Percentiles rank a stretch among this genome's conserved stretches.
Evolutionary conservation across 2,888 invertebrate genomes (phyloP).

Genomic region (Trissonchulus sp.): DNA sequence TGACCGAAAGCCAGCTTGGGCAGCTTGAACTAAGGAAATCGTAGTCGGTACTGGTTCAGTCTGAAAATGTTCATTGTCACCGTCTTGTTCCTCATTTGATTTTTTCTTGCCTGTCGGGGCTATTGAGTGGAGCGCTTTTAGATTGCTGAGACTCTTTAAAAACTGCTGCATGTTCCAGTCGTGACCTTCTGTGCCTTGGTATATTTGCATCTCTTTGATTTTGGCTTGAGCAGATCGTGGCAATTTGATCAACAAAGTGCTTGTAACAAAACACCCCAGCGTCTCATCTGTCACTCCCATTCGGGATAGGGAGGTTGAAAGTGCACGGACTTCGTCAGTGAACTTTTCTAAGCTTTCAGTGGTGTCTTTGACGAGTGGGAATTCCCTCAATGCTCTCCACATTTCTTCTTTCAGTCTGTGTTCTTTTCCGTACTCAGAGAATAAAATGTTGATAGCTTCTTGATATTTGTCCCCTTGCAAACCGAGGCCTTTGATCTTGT

Average conservation of each 20-base stretch:
- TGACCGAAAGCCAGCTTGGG: neutral
- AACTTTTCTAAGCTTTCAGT: neutral
- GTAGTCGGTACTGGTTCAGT: neutral
- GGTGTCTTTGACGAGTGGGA: neutral
- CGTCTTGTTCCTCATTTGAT: neutral
- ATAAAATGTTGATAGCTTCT: neutral
- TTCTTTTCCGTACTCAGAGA: neutral
- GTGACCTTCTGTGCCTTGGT: neutral
- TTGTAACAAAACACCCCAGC: neutral
- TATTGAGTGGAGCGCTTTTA: neutral
- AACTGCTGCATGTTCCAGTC: neutral
- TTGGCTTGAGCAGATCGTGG: constrained; percentile 3
- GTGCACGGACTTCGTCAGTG: neutral
- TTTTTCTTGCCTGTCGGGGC: neutral
- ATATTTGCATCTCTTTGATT: constrained; percentile 11
- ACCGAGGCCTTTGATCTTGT: constrained; percentile 17
- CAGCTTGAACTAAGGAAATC: neutral
- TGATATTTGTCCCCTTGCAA: constrained; percentile 10
- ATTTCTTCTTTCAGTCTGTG: neutral
- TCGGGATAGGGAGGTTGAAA: neutral
- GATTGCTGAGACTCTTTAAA: neutral
- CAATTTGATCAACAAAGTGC: neutral
- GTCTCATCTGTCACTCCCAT: neutral
- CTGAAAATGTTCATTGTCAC: neutral
- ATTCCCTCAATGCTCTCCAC: neutral